Base-by-base conservation (phyloP, 2,888 invertebrate species). In the Xestia rhomboidea region DNA sequence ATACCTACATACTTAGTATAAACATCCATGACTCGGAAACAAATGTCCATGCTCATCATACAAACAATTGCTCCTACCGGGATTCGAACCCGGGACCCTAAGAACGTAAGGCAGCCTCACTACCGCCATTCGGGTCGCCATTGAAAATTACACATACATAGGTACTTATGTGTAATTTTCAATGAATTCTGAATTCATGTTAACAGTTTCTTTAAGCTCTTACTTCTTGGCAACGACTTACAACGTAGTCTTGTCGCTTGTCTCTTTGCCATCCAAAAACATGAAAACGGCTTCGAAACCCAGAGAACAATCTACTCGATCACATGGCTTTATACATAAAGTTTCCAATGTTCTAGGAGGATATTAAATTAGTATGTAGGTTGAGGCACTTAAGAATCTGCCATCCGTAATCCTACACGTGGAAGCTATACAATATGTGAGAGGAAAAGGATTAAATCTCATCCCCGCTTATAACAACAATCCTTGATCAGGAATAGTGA, bases 331-430 rank as follows among this genome's bases (percentile, higher is more conserved):
- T n/a, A n/a, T n/a, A 13, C 54, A 11, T 54, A 54, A 57, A 27
- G 5, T 27, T 27, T 57, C n/a, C 0, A 57, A 27, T 57, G 27
- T 8, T 27, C 27, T 27, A 27, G 27, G 15, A 54, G 54, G 13
- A n/a, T 27, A 24, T 68, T 68, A 34, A 68, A 79, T 79, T 63
- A 38, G 21, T 46, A 30, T 30, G 2, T 41, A 44, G 5, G 21
- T 21, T 38, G n/a, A 69, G 10, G 21, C 5, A 51, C 41, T 73
- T 41, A n/a, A 73, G 51, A 73, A 54, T 21, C 74, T 54, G 75
- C 0, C 30, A n/a, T 18, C 7, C 7, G 44, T 44, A 44, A 73
- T 5, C 54, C 2, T 24, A 21, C n/a, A 34, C 44, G n/a, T 75
- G 5, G n/a, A n/a, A 54, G 54, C 54, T 54, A 54, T 13, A 11